Conservation (phyloP, 2,888 invertebrate genomes). For the Campopleginae sp. region DNA sequence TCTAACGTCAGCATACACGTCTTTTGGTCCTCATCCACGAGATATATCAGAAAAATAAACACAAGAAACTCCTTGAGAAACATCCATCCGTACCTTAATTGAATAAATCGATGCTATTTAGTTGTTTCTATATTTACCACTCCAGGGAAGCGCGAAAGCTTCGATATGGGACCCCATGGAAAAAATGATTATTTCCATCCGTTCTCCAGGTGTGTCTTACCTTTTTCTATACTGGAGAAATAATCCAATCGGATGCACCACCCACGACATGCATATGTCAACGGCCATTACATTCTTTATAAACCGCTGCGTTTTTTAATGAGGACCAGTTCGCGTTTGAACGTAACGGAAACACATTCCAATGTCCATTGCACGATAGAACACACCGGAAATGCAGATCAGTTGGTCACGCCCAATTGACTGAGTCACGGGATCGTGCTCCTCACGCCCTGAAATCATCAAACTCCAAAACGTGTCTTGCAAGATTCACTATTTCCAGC, state of each 20-base stretch:
- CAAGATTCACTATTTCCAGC: not conserved
- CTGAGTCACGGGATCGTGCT: not conserved
- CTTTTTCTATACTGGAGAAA: not conserved
- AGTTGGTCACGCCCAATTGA: not conserved
- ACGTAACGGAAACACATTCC: not conserved
- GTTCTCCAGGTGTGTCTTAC: not conserved
- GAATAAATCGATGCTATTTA: slow-evolving; percentile 12
- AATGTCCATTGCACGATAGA: not conserved
- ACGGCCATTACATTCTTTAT: too few species aligned
- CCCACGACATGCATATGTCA: too few species aligned
- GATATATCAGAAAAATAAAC: slow-evolving; percentile 13
- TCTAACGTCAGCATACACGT: slow-evolving; percentile 29
- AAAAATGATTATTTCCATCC: not conserved
- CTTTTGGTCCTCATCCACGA: slow-evolving; percentile 28
- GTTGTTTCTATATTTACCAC: not conserved
- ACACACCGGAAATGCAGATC: not conserved
- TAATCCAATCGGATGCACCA: too few species aligned
- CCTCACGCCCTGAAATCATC: not conserved
- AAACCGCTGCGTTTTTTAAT: too few species aligned
- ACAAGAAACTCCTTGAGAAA: not conserved
- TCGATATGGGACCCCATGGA: not conserved
- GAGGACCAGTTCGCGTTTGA: too few species aligned
- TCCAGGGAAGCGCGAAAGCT: not conserved
- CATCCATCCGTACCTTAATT: slow-evolving; percentile 3
- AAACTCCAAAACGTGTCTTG: not conserved